Base-by-base conservation (phyloP, 2,113 vertebrate species). In the Gavia stellata region DNA sequence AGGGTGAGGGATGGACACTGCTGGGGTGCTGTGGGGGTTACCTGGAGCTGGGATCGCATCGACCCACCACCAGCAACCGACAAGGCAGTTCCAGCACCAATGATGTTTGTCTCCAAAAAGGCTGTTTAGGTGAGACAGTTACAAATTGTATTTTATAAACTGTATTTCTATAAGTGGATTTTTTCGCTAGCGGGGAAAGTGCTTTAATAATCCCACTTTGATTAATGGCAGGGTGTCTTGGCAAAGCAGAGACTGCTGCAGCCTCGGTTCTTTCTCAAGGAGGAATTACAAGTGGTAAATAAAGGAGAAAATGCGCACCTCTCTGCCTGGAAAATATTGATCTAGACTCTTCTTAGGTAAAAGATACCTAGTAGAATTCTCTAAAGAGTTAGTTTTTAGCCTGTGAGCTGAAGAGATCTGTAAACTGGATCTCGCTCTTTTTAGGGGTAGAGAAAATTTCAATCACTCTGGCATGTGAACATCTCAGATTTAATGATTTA, bases 121-220 rank as follows among this genome's bases (percentile, higher is more conserved):
- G 66, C 86, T 82, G 55, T 77, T 85, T 72, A 89, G 80, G 80
- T 81, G 70, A 81, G 94, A 94, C 92, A 91, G 91, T 94, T 97
- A 97, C 89, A 96, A 95, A 97, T 95, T 70, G 89, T 80, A 75
- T 95, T 97, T 95, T 96, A 92, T 95, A 96, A 96, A 92, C 65
- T 34, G n/a, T 21, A 84, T 96, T 91, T 91, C 95, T 97, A 1
- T 82, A 94, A 92, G 89, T 94, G 81, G 94, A 92, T 90, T 94
- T 92, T 93, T 86, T 94, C 1, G 36, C 92, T 87, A 49, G 86
- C 1, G 0, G 91, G 70, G 83, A 89, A 92, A 85, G 80, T 24
- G 17, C 86, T 96, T 95, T 95, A 96, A 96, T 94, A 96, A 95
- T 85, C 91, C 62, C 59, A n/a, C 84, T 82, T 72, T 97, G 96